Evolutionary conservation across 2,113 vertebrate species (phyloP).

Genomic region (Entelurus aequoreus): DNA sequence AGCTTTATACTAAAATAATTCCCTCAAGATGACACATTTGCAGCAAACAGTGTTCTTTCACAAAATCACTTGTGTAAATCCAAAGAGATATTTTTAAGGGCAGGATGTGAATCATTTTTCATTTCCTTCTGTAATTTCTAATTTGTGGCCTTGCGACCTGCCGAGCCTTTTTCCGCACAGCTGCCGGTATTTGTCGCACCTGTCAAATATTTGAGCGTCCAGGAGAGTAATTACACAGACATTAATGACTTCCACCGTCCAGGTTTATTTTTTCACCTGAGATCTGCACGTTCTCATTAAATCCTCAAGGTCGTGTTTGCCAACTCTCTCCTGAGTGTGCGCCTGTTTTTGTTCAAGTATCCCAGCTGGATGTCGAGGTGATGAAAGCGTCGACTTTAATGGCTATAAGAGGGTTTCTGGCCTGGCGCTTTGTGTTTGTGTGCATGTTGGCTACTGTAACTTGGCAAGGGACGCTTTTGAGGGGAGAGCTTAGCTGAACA

Average conservation of each 20-base stretch:
- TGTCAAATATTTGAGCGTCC: conserved; percentile 38
- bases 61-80: neutral
- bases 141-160: conserved; percentile 10
- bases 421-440: conserved; percentile 11
- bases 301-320: neutral
- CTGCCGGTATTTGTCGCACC: conserved; percentile 37
- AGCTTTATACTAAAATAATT: too few species aligned
- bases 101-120: neutral
- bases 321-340: neutral
- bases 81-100: conserved; percentile 3
- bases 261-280: conserved; percentile 2
- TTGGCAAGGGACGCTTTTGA: conserved; percentile 34
- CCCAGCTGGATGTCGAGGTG: conserved; percentile 18
- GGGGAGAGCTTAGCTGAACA: conserved; percentile 54
- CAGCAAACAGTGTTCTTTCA: neutral
- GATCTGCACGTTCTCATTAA: neutral
- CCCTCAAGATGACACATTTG: neutral
- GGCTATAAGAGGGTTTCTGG: conserved; percentile 21
- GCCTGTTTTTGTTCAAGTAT: conserved; percentile 20
- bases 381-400: conserved; percentile 21
- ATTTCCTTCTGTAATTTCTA: conserved; percentile 5
- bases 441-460: neutral
- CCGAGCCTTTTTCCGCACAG: conserved; percentile 26
- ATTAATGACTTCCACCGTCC: neutral
- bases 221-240: conserved; percentile 14